phyloP scores from a whole-genome alignment of 2,888 invertebrate species.

The Cantharis flavilabris region DNA sequence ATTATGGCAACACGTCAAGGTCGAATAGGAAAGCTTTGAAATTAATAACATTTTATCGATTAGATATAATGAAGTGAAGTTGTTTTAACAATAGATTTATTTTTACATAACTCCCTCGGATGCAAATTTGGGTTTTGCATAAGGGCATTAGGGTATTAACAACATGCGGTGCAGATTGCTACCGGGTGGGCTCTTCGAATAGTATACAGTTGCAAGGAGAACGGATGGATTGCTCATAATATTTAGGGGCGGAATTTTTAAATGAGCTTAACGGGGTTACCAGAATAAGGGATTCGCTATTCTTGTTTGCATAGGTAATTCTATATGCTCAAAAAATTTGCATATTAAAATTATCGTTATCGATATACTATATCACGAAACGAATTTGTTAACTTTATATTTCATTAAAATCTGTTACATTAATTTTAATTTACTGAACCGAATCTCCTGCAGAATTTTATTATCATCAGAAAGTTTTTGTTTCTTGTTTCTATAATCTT shows the following conservation, averaged over 20 bases:
- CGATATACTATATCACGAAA: not conserved
- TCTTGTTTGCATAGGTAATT: not conserved
- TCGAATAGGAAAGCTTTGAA: not conserved
- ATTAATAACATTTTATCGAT: not conserved
- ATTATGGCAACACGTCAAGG: too few species aligned
- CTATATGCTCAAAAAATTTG: not conserved
- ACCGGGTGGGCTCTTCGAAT: slow-evolving; percentile 28
- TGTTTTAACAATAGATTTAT: slow-evolving; percentile 5
- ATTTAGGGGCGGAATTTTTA: slow-evolving; percentile 48
- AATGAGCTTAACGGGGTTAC: slow-evolving; percentile 37
- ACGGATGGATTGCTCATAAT: slow-evolving; percentile 33
- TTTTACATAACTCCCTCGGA: slow-evolving; percentile 11
- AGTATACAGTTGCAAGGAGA: slow-evolving; percentile 26
- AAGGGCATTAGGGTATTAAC: slow-evolving; percentile 33
- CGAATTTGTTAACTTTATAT: not conserved
- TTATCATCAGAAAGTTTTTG: slow-evolving; percentile 12
- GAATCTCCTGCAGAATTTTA: slow-evolving; percentile 12
- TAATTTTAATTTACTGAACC: slow-evolving; percentile 3
- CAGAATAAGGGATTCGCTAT: slow-evolving; percentile 10
- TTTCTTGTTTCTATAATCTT: slow-evolving; percentile 16
- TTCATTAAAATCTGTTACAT: slow-evolving; percentile 1
- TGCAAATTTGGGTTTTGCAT: slow-evolving; percentile 33
- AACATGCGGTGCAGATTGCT: slow-evolving; percentile 36
- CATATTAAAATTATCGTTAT: not conserved
- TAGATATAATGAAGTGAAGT: slow-evolving; percentile 5